phyloP scores from a whole-genome alignment of 2,888 invertebrate genomes.

The Cenopis cana region DNA sequence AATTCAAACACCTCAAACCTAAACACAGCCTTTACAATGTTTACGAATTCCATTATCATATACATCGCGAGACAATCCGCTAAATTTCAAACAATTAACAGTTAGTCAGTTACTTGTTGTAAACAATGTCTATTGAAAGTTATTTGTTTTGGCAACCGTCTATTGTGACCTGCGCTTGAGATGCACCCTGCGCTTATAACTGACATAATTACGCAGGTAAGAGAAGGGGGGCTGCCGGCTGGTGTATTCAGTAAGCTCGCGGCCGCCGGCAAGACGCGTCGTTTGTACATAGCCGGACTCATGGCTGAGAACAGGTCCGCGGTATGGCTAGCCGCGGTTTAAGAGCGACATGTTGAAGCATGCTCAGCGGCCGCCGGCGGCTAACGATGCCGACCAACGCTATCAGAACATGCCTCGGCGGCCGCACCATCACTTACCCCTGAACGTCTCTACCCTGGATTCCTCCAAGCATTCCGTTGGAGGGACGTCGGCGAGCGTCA shows the following conservation, averaged over 20 bases:
- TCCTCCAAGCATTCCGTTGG: constrained; percentile 87
- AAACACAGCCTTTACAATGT: constrained; percentile 25
- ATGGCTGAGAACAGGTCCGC: constrained; percentile 77
- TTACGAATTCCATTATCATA: constrained; percentile 42
- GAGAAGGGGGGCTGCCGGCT: constrained; percentile 49
- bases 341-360: constrained; percentile 89
- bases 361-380: constrained; percentile 86
- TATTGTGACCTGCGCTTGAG: constrained; percentile 40
- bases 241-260: constrained; percentile 64
- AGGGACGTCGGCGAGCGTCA: constrained; percentile 84
- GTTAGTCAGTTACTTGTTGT: constrained; percentile 20
- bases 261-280: constrained; percentile 62
- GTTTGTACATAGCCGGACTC: constrained; percentile 8
- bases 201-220: constrained; percentile 75
- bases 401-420: constrained; percentile 85
- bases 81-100: constrained; percentile 21
- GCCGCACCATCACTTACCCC: constrained; percentile 86
- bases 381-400: constrained; percentile 82
- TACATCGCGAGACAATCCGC: constrained; percentile 12
- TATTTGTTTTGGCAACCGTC: constrained; percentile 45
- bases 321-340: constrained; percentile 75
- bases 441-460: constrained; percentile 88
- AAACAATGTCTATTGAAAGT: constrained; percentile 20
- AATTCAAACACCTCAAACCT: background rate
- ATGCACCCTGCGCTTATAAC: constrained; percentile 66